A percentile compares a stretch with the other conserved stretches of the same genome.
phyloP scores from a whole-genome alignment of 2,797 vertebrate genomes.

The Thripadectes ignobilis region DNA sequence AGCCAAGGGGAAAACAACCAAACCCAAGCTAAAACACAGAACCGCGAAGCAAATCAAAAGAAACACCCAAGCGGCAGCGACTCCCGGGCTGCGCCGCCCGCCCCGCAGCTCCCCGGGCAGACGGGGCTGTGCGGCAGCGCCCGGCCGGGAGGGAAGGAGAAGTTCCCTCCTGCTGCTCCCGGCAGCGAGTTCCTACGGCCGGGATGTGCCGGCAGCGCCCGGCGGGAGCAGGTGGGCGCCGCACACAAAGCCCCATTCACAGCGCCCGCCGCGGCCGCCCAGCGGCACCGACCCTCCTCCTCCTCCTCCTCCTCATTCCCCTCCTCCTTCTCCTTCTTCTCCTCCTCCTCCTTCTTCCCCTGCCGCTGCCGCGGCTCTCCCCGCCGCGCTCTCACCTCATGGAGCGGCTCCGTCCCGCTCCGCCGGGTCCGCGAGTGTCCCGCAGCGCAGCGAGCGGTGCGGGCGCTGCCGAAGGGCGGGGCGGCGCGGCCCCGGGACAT shows the following conservation, averaged over 20 bases:
- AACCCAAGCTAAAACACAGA: neutral
- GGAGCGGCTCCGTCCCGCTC: neutral
- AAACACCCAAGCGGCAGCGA: neutral
- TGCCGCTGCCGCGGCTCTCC: neutral
- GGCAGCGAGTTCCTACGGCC: neutral
- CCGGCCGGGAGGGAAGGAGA: neutral
- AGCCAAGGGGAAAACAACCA: no score
- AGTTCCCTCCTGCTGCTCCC: neutral
- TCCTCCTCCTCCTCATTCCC: neutral
- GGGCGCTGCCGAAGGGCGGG: neutral
- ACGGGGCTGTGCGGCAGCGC: neutral
- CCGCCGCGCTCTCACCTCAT: neutral
- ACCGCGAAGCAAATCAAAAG: neutral
- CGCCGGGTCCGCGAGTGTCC: neutral
- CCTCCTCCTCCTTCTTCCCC: no score
- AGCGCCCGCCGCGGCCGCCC: neutral
- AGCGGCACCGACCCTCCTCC: neutral
- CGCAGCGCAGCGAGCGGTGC: neutral
- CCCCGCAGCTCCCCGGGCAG: neutral
- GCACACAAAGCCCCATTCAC: constrained; percentile 51
- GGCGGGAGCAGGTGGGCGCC: constrained; percentile 11
- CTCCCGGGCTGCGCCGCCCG: neutral
- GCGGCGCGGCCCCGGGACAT: neutral
- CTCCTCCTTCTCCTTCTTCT: no score
- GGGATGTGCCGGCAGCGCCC: neutral